A percentile compares a stretch with the other conserved stretches of the same genome.
Conservation (phyloP, 2,113 vertebrate genomes). For the Caranx melampygus region DNA sequence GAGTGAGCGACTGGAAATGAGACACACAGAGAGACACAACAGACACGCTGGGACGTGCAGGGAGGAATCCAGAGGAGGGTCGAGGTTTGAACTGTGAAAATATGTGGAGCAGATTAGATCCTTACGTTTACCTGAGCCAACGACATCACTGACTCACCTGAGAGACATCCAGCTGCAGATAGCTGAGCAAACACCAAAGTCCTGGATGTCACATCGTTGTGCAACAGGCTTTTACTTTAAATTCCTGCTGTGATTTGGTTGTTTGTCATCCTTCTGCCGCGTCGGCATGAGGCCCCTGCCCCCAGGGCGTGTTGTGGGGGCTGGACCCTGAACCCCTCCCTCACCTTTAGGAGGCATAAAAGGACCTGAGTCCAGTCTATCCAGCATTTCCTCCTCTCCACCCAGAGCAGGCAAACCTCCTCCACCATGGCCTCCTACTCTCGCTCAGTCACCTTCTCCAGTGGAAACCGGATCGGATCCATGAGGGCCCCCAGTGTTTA, state of each 20-base stretch:
- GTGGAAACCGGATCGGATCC: background rate
- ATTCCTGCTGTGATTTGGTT: slow-evolving; percentile 15
- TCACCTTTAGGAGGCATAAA: slow-evolving; percentile 43
- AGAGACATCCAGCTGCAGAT: background rate
- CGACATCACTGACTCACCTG: background rate
- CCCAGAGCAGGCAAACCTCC: slow-evolving; percentile 46
- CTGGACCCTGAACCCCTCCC: slow-evolving; percentile 17
- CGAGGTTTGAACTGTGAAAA: background rate
- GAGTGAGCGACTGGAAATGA: too few relatives aligned
- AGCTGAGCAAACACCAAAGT: background rate
- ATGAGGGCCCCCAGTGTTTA: slow-evolving; percentile 56
- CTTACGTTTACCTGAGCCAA: background rate
- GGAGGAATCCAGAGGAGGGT: slow-evolving; percentile 34
- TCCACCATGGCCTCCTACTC: slow-evolving; percentile 48
- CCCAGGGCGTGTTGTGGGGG: background rate
- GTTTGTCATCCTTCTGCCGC: background rate
- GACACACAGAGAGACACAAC: background rate
- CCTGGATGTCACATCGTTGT: background rate
- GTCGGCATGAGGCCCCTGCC: background rate
- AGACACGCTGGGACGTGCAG: slow-evolving; percentile 28
- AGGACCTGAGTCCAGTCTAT: background rate
- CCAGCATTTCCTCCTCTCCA: slow-evolving; percentile 44
- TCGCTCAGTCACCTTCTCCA: background rate
- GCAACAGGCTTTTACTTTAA: background rate
- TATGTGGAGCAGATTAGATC: background rate